These are phyloP conservation scores for Myotis yumanensis DNA, from an alignment of 2,113 vertebrate species.

Conservation along the genomic window DNA sequence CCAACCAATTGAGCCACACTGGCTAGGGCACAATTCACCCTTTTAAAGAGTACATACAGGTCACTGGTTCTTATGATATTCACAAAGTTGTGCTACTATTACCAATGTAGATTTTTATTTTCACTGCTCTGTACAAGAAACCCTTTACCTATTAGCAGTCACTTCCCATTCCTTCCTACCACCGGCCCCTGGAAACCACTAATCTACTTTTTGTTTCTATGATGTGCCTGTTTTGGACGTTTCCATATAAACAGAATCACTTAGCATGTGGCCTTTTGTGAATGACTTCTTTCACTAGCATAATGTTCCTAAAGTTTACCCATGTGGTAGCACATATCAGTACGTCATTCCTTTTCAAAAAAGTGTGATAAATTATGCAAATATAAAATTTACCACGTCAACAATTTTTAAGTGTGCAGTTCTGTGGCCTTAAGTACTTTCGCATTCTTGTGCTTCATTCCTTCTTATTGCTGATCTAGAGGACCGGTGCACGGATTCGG, in stretches of 20 bases:
- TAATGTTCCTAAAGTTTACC: slow-evolving; percentile 10
- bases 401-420: background rate
- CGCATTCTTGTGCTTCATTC: background rate
- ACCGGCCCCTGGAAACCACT: background rate
- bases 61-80: background rate
- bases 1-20: too few relatives aligned
- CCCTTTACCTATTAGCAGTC: background rate
- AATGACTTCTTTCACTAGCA: slow-evolving; percentile 4
- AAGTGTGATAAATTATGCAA: background rate
- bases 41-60: background rate
- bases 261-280: background rate
- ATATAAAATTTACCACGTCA: background rate
- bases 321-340: background rate
- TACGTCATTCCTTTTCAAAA: background rate
- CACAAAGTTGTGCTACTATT: background rate
- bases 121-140: background rate
- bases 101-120: slow-evolving; percentile 13
- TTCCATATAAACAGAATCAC: slow-evolving; percentile 32
- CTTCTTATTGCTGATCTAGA: background rate
- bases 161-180: background rate
- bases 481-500: too few relatives aligned
- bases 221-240: background rate
- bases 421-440: background rate
- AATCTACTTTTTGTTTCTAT: background rate
- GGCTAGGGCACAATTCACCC: background rate